Base-by-base conservation (phyloP, 2,113 vertebrate genomes). In the Todiramphus saurophagus region DNA sequence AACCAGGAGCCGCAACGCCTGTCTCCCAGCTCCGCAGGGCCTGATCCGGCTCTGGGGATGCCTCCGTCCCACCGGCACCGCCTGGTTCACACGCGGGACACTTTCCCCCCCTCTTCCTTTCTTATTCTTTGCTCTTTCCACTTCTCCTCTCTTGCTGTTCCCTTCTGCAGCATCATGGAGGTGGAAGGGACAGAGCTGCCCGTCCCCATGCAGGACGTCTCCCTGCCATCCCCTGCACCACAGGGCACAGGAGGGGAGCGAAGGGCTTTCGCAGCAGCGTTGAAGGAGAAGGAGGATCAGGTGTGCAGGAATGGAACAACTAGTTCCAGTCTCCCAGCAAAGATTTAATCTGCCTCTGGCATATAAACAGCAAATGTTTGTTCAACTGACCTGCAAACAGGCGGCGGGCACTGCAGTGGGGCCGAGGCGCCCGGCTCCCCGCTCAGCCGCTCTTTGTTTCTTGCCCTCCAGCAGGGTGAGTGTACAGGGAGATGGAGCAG, bases 261-360 rank as follows among this genome's bases (percentile, higher is more conserved):
- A 70, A 51, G 2, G 2, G 58, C 64, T 73, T 85, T 51, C 0
- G 1, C 59, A 23, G 93, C 55, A 74, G 59, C 10, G 2, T 44
- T 72, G 81, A 60, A 87, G 87, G 77, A 90, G 87, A 44, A 96
- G 88, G 59, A 96, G 44, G 67, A 91, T 72, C 87, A 89, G 76
- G 91, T 90, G 91, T 82, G 88, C 94, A 88, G 80, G 87, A 96
- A 94, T 48, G 76, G 96, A 97, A 97, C 96, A 97, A 95, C 91
- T 83, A 90, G 95, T 97, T 95, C 96, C 94, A 95, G 81, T 93
- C 93, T 97, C 89, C 87, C 91, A 90, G 94, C 89, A 94, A 95
- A 97, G 93, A 97, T 94, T 95, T 94, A 95, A 96, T 96, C 91
- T 94, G 94, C 96, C 91, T 84, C 89, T 91, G 96, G 96, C 91